Percentiles rank a stretch among this genome's conserved stretches.
Evolutionary conservation across 2,113 vertebrate species (phyloP).

Genomic region (Lagenorhynchus albirostris): DNA sequence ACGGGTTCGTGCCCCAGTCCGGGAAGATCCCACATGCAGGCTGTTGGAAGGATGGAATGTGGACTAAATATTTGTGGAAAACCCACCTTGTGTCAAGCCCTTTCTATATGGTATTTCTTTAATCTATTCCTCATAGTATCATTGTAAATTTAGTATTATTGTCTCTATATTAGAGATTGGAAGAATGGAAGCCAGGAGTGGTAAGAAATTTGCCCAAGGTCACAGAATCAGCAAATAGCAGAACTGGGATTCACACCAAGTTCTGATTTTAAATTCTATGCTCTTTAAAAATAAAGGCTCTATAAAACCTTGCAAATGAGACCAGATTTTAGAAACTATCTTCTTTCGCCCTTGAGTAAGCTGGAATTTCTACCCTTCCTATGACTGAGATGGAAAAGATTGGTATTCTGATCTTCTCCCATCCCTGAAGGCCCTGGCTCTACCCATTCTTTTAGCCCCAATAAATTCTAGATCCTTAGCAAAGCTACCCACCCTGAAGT

Average conservation of each 20-base stretch:
- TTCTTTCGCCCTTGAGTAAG: not conserved
- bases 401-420: not conserved
- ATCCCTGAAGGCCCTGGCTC: not conserved
- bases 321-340: not conserved
- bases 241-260: not conserved
- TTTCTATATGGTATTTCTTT: not conserved
- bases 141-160: not conserved
- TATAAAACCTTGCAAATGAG: not conserved
- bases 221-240: not conserved
- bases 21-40: too few species aligned
- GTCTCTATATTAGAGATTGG: not conserved
- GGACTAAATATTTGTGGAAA: not conserved
- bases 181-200: not conserved
- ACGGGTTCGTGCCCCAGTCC: too few species aligned
- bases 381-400: not conserved
- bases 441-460: not conserved
- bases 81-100: not conserved
- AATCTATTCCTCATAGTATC: not conserved
- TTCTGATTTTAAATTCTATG: not conserved
- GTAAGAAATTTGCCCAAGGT: not conserved
- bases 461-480: not conserved
- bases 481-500: not conserved
- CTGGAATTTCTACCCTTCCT: not conserved
- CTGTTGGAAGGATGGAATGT: not conserved
- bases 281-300: not conserved